Percentiles rank a stretch among this genome's conserved stretches.
phyloP scores from a whole-genome alignment of 2,888 invertebrate genomes.

The Chrysopilus asiliformis region DNA sequence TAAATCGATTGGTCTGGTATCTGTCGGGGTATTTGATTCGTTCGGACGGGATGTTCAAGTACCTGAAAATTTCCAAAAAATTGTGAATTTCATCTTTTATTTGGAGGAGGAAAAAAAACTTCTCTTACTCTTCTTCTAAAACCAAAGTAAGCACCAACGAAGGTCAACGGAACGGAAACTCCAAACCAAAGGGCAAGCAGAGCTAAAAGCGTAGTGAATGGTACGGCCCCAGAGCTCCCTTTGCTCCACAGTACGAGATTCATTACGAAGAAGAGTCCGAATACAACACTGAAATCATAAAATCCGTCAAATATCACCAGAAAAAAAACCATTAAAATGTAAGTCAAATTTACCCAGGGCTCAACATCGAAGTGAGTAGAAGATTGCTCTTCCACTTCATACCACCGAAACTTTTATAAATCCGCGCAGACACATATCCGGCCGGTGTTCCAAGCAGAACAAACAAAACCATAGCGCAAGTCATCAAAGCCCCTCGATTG shows the following conservation, averaged over 20 bases:
- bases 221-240: slow-evolving; percentile 91
- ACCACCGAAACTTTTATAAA: slow-evolving; percentile 98
- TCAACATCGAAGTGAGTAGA: slow-evolving; percentile 86
- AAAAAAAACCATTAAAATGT: slow-evolving; percentile 4
- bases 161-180: slow-evolving; percentile 95
- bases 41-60: slow-evolving; percentile 93
- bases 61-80: slow-evolving; percentile 43
- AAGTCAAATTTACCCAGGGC: slow-evolving; percentile 68
- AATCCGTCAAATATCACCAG: slow-evolving; percentile 5
- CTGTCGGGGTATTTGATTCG: slow-evolving; percentile 96
- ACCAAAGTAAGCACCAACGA: slow-evolving; percentile 96
- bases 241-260: slow-evolving; percentile 94
- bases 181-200: slow-evolving; percentile 93
- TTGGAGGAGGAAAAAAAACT: slow-evolving; percentile 6
- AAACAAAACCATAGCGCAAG: slow-evolving; percentile 90
- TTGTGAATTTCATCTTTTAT: slow-evolving; percentile 2
- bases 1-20: slow-evolving; percentile 98
- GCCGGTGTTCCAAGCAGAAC: slow-evolving; percentile 95
- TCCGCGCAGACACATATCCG: slow-evolving; percentile 90
- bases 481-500: slow-evolving; percentile 97
- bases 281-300: slow-evolving; percentile 63
- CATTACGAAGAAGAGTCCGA: slow-evolving; percentile 93
- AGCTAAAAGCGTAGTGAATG: slow-evolving; percentile 91
- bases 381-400: slow-evolving; percentile 99
- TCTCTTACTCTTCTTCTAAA: slow-evolving; percentile 81